These are phyloP conservation scores for Isaurus tuberculatus DNA, from an alignment of 92 coral and sea anemone species.

Conservation along the genomic window DNA sequence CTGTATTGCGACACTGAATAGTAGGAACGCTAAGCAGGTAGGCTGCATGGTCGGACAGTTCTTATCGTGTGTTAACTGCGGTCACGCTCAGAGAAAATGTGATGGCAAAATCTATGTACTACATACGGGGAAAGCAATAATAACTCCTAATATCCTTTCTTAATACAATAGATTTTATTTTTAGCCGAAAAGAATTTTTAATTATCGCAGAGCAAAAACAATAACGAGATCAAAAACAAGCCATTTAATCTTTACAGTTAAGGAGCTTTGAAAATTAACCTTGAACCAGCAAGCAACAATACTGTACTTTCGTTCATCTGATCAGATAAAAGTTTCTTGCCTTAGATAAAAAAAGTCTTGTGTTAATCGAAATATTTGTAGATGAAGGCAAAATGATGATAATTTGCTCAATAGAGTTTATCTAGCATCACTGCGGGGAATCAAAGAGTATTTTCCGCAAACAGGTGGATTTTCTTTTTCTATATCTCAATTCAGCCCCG, in stretches of 20 bases:
- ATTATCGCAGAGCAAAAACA: constrained; percentile 25
- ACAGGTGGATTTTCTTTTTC: constrained; percentile 3
- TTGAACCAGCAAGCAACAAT: not conserved
- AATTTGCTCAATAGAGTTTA: not conserved
- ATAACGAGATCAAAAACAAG: not conserved
- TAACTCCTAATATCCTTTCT: constrained; percentile 10
- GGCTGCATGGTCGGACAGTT: constrained; percentile 11
- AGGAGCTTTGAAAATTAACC: not conserved
- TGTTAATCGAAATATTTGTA: not conserved
- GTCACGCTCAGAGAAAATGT: constrained; percentile 30
- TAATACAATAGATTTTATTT: constrained; percentile 25
- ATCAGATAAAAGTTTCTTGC: not conserved
- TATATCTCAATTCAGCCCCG: not conserved
- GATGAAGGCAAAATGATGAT: constrained; percentile 20
- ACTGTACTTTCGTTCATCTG: not conserved
- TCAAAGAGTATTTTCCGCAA: not conserved
- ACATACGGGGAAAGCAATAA: constrained; percentile 4
- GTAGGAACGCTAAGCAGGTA: not conserved
- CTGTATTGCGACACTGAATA: not conserved
- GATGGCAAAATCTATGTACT: constrained; percentile 19
- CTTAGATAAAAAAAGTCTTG: not conserved
- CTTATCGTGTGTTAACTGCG: not conserved
- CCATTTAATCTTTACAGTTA: not conserved
- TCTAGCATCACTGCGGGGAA: not conserved
- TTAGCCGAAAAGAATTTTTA: constrained; percentile 36